Evolutionary conservation across 2,888 invertebrate species (phyloP).

Genomic region (Ornithoptera priamus): DNA sequence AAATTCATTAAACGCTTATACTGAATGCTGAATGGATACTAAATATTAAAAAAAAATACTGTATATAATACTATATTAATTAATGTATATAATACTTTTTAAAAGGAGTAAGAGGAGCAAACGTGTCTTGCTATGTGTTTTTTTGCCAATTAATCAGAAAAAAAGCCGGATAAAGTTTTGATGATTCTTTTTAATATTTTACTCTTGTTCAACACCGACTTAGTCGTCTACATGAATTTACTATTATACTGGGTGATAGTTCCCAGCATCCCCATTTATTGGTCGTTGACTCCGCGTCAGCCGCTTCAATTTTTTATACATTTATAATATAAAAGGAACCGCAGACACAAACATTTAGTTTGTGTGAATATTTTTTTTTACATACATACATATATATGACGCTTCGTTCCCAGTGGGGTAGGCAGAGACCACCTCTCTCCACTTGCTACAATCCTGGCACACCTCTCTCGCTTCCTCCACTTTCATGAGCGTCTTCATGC

Average conservation of each 20-base stretch:
- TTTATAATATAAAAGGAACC: background rate
- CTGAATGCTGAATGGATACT: too few relatives aligned
- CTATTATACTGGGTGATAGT: slow-evolving; percentile 13
- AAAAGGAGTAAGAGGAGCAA: too few relatives aligned
- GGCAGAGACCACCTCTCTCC: too few relatives aligned
- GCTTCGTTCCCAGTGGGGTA: too few relatives aligned
- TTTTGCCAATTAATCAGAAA: too few relatives aligned
- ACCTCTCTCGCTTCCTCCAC: too few relatives aligned
- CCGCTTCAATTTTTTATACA: slow-evolving; percentile 13
- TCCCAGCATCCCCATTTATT: slow-evolving; percentile 18
- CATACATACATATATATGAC: background rate
- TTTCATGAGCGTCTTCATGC: too few relatives aligned
- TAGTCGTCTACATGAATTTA: slow-evolving; percentile 24
- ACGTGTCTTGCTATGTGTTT: too few relatives aligned
- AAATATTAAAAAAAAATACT: too few relatives aligned
- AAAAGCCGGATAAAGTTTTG: background rate
- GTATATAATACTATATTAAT: too few relatives aligned
- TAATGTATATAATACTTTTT: too few relatives aligned
- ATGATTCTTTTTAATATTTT: slow-evolving; percentile 6
- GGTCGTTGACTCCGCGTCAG: slow-evolving; percentile 21
- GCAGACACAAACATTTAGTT: background rate
- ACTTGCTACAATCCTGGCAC: too few relatives aligned
- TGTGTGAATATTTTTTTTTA: background rate
- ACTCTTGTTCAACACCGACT: slow-evolving; percentile 16
- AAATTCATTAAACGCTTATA: background rate